A percentile compares a stretch with the other conserved stretches of the same genome.
Conservation (phyloP, 1,140 invertebrate genomes). For the Cydia fagiglandana region DNA sequence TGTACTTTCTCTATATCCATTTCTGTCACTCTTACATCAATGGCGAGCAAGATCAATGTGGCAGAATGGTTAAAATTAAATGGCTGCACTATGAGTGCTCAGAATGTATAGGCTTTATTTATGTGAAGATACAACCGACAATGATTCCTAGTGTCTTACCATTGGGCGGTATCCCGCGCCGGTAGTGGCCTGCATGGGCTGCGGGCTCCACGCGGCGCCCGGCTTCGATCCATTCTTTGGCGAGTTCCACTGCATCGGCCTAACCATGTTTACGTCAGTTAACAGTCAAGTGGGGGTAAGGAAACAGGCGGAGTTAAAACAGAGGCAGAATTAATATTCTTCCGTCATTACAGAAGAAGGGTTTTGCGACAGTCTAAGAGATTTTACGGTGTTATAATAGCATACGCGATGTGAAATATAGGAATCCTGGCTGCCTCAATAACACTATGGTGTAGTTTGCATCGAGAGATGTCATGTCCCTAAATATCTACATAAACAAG, state of each 20-base stretch:
- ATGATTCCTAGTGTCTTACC: conserved; percentile 79
- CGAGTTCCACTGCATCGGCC: conserved; percentile 92
- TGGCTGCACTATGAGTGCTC: not conserved
- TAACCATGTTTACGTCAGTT: conserved; percentile 61
- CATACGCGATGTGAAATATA: not conserved
- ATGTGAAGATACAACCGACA: conserved; percentile 10
- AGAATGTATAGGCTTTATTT: not conserved
- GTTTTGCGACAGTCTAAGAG: not conserved
- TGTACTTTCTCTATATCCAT: not conserved
- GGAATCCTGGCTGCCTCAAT: not conserved
- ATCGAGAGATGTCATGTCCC: not conserved
- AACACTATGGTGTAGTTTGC: not conserved
- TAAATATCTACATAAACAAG: not conserved
- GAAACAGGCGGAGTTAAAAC: not conserved
- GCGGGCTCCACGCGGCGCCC: conserved; percentile 88
- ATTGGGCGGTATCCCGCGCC: conserved; percentile 91
- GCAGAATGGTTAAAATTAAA: not conserved
- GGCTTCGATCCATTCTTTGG: conserved; percentile 90
- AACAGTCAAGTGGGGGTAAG: conserved; percentile 22
- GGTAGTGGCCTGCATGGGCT: conserved; percentile 92
- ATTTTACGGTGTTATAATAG: not conserved
- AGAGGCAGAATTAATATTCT: not conserved
- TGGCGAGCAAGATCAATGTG: not conserved
- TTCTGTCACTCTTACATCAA: not conserved
- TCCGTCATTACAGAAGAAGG: not conserved